A percentile compares a stretch with the other conserved stretches of the same genome.
Conservation (phyloP, 1,140 invertebrate genomes). For the Listronotus bonariensis region DNA sequence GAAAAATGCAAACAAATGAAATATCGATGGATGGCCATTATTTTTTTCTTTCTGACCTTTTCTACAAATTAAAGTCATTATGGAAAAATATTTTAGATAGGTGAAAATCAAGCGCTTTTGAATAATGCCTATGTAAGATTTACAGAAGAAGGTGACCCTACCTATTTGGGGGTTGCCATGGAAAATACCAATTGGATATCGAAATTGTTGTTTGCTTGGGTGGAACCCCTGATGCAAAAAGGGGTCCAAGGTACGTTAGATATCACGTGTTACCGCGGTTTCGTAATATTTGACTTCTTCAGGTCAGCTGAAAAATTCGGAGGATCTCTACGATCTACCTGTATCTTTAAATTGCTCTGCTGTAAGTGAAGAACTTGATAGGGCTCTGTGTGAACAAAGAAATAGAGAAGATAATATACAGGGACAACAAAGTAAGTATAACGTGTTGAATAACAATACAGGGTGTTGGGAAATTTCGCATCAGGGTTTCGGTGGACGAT, state of each 20-base stretch:
- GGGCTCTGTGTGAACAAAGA: background rate
- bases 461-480: too few relatives aligned
- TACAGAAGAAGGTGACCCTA: slow-evolving; percentile 68
- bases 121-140: slow-evolving; percentile 63
- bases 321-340: slow-evolving; percentile 88
- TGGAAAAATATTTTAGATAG: slow-evolving; percentile 52
- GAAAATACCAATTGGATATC: slow-evolving; percentile 73
- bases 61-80: slow-evolving; percentile 1
- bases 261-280: too few relatives aligned
- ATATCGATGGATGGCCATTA: too few relatives aligned
- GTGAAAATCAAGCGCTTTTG: slow-evolving; percentile 56
- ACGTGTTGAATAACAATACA: too few relatives aligned
- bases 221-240: slow-evolving; percentile 82
- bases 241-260: slow-evolving; percentile 66
- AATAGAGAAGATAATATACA: background rate
- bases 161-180: slow-evolving; percentile 78
- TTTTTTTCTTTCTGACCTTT: background rate
- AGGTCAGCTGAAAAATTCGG: slow-evolving; percentile 66
- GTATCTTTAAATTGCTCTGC: slow-evolving; percentile 64
- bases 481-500: too few relatives aligned
- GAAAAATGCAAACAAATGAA: too few relatives aligned
- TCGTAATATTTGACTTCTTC: background rate
- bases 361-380: slow-evolving; percentile 16
- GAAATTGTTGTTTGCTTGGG: slow-evolving; percentile 85
- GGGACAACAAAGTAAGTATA: slow-evolving; percentile 2